Conservation (phyloP, 2,797 vertebrate species). For the Alcedo quadribrachys region DNA sequence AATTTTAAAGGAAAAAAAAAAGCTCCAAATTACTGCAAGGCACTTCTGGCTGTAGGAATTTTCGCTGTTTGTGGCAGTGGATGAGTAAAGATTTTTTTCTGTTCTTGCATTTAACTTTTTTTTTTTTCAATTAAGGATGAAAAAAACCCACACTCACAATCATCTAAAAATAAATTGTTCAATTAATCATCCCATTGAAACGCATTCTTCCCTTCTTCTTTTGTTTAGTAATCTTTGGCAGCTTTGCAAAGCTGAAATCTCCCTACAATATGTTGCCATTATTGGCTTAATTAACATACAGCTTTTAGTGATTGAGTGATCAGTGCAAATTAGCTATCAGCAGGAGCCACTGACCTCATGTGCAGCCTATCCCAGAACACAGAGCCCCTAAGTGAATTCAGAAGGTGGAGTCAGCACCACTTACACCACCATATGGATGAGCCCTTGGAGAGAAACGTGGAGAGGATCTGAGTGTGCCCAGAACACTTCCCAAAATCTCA, state of each 20-base stretch:
- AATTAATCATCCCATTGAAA: neutral
- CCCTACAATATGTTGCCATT: neutral
- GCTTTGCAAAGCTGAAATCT: slow-evolving; percentile 20
- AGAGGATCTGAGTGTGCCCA: neutral
- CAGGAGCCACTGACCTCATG: neutral
- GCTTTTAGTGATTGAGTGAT: slow-evolving; percentile 23
- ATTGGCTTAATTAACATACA: slow-evolving; percentile 15
- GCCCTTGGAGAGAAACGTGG: neutral
- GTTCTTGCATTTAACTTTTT: neutral
- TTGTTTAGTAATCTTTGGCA: slow-evolving; percentile 1
- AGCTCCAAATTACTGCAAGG: neutral
- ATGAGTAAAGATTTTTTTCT: neutral
- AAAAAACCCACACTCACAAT: neutral
- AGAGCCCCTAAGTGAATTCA: neutral
- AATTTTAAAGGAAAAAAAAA: neutral
- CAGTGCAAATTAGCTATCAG: neutral
- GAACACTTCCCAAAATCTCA: neutral
- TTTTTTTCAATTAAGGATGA: neutral
- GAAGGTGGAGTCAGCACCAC: neutral
- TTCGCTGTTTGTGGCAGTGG: neutral
- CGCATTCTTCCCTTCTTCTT: neutral
- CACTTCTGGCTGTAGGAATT: neutral
- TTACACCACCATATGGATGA: neutral
- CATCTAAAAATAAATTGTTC: neutral
- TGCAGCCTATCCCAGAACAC: neutral